A percentile compares a stretch with the other conserved stretches of the same genome.
Conservation (phyloP, 2,888 invertebrate species). For the Mythimna loreyi region DNA sequence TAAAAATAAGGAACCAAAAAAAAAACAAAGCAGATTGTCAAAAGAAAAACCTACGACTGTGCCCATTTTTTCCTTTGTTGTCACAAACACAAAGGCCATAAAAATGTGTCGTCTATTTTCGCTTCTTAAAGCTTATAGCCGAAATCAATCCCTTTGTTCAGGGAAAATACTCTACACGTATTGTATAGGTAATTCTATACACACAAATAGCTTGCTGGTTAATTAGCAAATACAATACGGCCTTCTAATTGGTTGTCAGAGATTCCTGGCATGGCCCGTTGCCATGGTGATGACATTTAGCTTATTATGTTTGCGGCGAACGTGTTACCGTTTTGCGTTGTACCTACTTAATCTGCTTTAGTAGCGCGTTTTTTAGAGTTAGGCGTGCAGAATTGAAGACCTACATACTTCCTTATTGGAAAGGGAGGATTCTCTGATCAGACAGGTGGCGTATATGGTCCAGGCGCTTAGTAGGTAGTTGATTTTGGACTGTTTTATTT, state of each 20-base stretch:
- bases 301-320: background rate
- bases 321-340: background rate
- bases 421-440: too few species aligned
- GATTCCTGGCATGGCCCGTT: conserved; percentile 1
- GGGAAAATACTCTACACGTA: conserved; percentile 14
- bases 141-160: conserved; percentile 27
- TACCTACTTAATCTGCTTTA: background rate
- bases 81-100: background rate
- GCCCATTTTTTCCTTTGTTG: background rate
- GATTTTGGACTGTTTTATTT: too few species aligned
- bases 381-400: too few species aligned
- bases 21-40: background rate
- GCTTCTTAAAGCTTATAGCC: background rate
- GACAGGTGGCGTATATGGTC: too few species aligned
- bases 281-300: conserved; percentile 35
- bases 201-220: conserved; percentile 25
- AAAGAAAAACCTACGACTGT: background rate
- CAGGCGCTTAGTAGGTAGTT: too few species aligned
- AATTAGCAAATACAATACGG: conserved; percentile 43
- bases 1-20: background rate
- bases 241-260: conserved; percentile 22
- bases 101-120: conserved; percentile 4
- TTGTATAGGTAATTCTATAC: conserved; percentile 32
- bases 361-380: too few species aligned
- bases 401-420: too few species aligned